These are phyloP conservation scores for Conus betulinus DNA, from an alignment of 1,140 invertebrate species.

Conservation along the genomic window DNA sequence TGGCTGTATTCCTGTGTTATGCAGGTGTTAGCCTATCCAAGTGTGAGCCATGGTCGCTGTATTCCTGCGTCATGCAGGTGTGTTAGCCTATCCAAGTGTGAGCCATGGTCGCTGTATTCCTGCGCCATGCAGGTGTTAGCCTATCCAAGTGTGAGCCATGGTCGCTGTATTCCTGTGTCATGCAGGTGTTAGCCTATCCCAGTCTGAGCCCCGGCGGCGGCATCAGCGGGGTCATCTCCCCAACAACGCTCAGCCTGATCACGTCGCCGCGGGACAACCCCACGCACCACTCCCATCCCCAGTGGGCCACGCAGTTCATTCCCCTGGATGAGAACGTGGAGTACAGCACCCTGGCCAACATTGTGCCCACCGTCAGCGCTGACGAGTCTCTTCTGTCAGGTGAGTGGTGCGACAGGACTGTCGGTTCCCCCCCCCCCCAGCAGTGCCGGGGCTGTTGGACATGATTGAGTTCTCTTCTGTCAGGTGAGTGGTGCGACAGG, in stretches of 20 bases:
- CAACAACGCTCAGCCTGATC: slow-evolving; percentile 91
- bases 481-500: too few species aligned
- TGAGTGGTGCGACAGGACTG: slow-evolving; percentile 30
- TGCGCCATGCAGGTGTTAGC: too few species aligned
- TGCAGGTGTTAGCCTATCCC: slow-evolving; percentile 92
- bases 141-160: too few species aligned
- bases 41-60: too few species aligned
- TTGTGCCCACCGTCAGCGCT: slow-evolving; percentile 77
- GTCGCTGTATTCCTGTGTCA: slow-evolving; percentile 28
- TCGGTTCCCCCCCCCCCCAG: too few species aligned
- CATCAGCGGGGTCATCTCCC: slow-evolving; percentile 88
- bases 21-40: too few species aligned
- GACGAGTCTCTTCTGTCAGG: slow-evolving; percentile 68
- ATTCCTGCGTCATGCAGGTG: too few species aligned
- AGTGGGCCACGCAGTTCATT: slow-evolving; percentile 91
- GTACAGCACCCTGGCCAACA: slow-evolving; percentile 91
- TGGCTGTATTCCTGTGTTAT: too few species aligned
- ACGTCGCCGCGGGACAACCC: slow-evolving; percentile 86
- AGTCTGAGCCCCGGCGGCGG: slow-evolving; percentile 85
- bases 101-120: too few species aligned
- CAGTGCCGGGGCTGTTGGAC: too few species aligned
- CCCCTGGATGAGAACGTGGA: slow-evolving; percentile 90
- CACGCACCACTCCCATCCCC: slow-evolving; percentile 83
- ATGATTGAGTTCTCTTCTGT: too few species aligned
- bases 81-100: too few species aligned